phyloP scores from a whole-genome alignment of 2,113 vertebrate species.

The Petromus typicus region DNA sequence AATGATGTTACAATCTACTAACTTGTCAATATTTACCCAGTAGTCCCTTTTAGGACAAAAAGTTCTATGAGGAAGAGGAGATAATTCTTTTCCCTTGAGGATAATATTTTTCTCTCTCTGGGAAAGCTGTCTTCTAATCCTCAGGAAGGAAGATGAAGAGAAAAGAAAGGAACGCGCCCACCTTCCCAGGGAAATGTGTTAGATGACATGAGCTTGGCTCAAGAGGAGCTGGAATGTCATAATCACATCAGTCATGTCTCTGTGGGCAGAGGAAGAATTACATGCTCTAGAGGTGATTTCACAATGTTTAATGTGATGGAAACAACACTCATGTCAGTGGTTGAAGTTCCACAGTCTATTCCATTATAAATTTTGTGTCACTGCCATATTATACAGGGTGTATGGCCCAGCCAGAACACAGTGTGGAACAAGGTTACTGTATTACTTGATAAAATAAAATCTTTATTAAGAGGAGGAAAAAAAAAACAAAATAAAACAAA shows the following conservation, averaged over 20 bases:
- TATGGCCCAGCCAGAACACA: background rate
- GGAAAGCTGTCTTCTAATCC: background rate
- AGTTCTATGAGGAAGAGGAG: rapidly evolving
- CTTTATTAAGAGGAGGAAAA: background rate
- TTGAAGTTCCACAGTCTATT: background rate
- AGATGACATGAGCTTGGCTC: rapidly evolving
- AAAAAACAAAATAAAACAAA: background rate
- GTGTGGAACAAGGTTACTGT: background rate
- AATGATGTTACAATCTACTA: background rate
- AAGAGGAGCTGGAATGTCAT: background rate
- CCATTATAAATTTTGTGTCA: background rate
- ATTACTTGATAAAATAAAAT: background rate
- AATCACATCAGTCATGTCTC: rapidly evolving
- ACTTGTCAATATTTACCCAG: background rate
- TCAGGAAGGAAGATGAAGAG: background rate
- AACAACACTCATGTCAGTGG: background rate
- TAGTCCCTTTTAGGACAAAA: background rate
- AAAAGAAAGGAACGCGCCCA: background rate
- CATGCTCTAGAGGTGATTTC: background rate
- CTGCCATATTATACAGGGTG: background rate
- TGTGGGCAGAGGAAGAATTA: background rate
- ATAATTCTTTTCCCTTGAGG: background rate
- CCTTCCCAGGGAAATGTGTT: rapidly evolving
- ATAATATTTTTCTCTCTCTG: background rate
- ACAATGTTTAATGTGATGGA: background rate